Conservation (phyloP, 2,113 vertebrate genomes). For the Protobothrops flavoviridis region DNA sequence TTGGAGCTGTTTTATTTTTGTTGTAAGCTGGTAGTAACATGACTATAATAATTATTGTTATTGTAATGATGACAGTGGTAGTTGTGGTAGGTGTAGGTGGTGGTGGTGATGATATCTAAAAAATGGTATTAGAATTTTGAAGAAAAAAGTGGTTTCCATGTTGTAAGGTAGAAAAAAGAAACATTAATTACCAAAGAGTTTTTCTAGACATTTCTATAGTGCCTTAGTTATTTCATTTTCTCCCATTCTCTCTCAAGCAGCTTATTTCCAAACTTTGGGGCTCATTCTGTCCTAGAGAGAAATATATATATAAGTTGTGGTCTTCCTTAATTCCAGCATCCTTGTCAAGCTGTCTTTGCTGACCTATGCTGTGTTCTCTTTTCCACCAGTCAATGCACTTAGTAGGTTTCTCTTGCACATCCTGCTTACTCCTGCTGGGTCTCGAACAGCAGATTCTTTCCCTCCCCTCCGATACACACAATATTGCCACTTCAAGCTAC, state of each 20-base stretch:
- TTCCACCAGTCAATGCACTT: neutral
- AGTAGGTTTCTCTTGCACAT: neutral
- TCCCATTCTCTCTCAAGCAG: neutral
- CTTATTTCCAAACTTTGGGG: neutral
- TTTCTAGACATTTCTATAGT: neutral
- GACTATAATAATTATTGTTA: neutral
- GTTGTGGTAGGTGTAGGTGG: neutral
- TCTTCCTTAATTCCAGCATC: neutral
- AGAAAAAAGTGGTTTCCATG: neutral
- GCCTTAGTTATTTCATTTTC: neutral
- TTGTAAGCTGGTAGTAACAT: neutral
- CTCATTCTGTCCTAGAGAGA: neutral
- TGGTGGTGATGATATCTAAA: neutral
- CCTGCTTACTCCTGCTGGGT: neutral
- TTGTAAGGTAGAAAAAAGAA: neutral
- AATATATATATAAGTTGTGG: neutral
- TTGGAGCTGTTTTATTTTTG: neutral
- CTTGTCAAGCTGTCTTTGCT: neutral
- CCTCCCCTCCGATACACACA: neutral
- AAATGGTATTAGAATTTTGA: neutral
- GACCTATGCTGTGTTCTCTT: neutral
- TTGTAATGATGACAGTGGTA: neutral
- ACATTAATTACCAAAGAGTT: neutral
- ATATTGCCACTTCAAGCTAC: neutral
- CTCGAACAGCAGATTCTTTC: neutral